Base-by-base conservation (phyloP, 2,113 vertebrate genomes). In the Erythrolamprus reginae region DNA sequence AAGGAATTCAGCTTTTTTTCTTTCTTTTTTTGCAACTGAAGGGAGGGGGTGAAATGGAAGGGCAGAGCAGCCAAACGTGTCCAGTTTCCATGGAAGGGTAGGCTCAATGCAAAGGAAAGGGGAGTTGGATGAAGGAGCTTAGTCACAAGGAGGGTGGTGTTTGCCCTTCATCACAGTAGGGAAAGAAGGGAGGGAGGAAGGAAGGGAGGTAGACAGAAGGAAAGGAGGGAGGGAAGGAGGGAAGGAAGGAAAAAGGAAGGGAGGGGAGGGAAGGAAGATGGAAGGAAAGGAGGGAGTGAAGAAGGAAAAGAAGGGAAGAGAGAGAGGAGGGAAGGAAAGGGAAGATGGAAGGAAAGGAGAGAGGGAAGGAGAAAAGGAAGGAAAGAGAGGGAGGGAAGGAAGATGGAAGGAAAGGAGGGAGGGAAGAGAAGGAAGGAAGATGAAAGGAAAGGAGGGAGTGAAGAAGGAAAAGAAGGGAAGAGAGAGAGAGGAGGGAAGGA, bases 1-100 rank as follows among this genome's bases (percentile, higher is more conserved):
- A 96, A 95, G 12, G 1, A 86, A 91, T 87, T 92, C 38, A 19
- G 8, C 42, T 45, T 85, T 24, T 10, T 56, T 13, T n/a, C n/a
- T n/a, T n/a, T n/a, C n/a, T 13, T 9, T n/a, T n/a, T 13, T 28
- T 12, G 19, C 0, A 82, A 17, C n/a, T n/a, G n/a, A n/a, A n/a
- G n/a, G n/a, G n/a, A n/a, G n/a, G n/a, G n/a, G n/a, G n/a, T n/a
- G n/a, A 23, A 21, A 26, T 8, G 45, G 17, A 77, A 26, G 21
- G 26, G 38, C 5, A 8, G 6, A 1, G 24, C n/a, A n/a, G 12
- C 3, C 1, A 33, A 1, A 24, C 12, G 33, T 24, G 33, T 26
- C 3, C 9, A 6, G 47, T 10, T 28, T 15, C 38, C 24, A 5
- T 55, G 19, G 48, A 53, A 28, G 89, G 70, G 58, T 51, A 21